phyloP scores from a whole-genome alignment of 2,888 invertebrate genomes.

The Metacarcinus magister region DNA sequence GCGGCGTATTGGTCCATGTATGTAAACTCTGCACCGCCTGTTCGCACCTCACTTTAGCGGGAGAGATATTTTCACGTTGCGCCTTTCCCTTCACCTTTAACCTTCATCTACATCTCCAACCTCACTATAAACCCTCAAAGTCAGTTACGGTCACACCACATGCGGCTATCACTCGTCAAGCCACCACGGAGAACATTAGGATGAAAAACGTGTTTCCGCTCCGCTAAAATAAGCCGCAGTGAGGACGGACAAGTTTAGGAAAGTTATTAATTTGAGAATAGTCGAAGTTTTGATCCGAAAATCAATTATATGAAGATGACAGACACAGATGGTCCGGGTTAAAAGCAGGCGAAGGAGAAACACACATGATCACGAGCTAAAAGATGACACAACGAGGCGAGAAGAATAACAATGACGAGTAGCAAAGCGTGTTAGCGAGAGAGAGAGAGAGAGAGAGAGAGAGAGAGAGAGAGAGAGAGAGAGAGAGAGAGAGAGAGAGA shows the following conservation, averaged over 20 bases:
- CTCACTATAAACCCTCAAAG: background rate
- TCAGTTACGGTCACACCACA: background rate
- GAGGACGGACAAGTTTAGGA: slow-evolving; percentile 80
- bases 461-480: slow-evolving; percentile 59
- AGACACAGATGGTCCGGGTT: slow-evolving; percentile 82
- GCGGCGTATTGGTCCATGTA: slow-evolving; percentile 79
- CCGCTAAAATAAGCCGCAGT: slow-evolving; percentile 73
- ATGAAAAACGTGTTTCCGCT: background rate
- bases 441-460: too few species aligned
- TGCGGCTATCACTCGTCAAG: background rate
- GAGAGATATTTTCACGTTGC: slow-evolving; percentile 63
- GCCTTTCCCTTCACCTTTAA: background rate
- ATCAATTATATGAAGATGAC: slow-evolving; percentile 83
- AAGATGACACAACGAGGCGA: slow-evolving; percentile 12
- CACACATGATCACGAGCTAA: slow-evolving; percentile 2
- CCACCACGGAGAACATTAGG: background rate
- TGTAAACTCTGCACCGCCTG: slow-evolving; percentile 77
- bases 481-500: slow-evolving; percentile 59
- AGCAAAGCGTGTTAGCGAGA: background rate
- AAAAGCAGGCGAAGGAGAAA: slow-evolving; percentile 76
- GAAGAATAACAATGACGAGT: slow-evolving; percentile 46
- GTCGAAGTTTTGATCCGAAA: slow-evolving; percentile 82
- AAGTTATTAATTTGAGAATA: slow-evolving; percentile 83
- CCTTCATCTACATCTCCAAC: background rate
- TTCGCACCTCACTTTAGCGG: slow-evolving; percentile 72